A percentile compares a stretch with the other conserved stretches of the same genome.
Evolutionary conservation across 2,888 invertebrate species (phyloP).

Genomic region (Cataglyphis albicans): DNA sequence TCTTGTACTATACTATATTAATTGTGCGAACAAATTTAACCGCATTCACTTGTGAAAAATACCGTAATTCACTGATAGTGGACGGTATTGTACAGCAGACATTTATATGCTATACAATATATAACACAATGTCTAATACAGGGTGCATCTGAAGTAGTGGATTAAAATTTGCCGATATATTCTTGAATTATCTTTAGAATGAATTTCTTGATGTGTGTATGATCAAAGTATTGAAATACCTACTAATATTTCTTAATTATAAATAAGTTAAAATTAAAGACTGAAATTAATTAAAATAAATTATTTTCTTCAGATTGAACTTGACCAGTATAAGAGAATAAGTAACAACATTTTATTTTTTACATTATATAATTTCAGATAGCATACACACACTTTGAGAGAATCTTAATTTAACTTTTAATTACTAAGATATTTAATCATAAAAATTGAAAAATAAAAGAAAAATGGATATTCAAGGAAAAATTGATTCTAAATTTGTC

Average conservation of each 20-base stretch:
- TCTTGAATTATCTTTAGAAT: background rate
- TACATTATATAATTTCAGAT: background rate
- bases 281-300: background rate
- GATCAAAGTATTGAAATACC: background rate
- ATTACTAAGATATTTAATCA: background rate
- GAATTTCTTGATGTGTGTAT: background rate
- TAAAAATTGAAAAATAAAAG: background rate
- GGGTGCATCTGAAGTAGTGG: conserved; percentile 39
- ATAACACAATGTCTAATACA: conserved; percentile 22
- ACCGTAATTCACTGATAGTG: conserved; percentile 17
- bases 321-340: background rate
- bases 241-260: background rate
- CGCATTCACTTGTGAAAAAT: conserved; percentile 59
- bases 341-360: background rate
- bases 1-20: conserved; percentile 68
- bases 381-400: background rate
- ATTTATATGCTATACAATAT: conserved; percentile 19
- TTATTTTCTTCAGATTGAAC: background rate
- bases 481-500: conserved; percentile 4
- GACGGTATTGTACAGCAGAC: conserved; percentile 18
- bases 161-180: conserved; percentile 32
- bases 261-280: background rate
- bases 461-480: background rate
- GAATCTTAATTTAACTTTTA: background rate
- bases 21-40: conserved; percentile 64